Base-by-base conservation (phyloP, 2,797 vertebrate species). In the Enteromius anoplus region DNA sequence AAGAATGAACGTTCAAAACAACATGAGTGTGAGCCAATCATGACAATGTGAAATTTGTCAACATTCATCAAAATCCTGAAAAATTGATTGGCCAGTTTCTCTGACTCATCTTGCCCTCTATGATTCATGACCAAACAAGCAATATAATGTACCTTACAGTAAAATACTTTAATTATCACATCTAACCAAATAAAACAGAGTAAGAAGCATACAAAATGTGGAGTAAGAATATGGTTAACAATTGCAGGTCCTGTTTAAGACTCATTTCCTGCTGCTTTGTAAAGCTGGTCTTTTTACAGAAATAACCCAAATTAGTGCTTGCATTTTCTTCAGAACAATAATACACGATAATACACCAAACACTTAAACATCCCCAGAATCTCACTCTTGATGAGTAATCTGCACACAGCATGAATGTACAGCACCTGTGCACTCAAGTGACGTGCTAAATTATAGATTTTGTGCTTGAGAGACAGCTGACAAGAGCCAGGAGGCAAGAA, bases 381-480 rank as follows among this genome's bases (percentile, higher is more conserved):
- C 66, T 37, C 42, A 45, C 32, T 53, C 60, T 75, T 82, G 64
- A 40, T 76, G 75, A 81, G 47, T 75, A 64, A 37, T 82, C 76
- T 80, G 45, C 32, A 47, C 23, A 81, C 6, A 75, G 34, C 69
- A 73, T 23, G 34, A 23, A 51, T 1, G 12, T 76, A 71, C 66
- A 55, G 47, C 80, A 81, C 73, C 75, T 55, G 60, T 86, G 81
- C 72, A 66, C 45, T 69, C 49, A 53, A 40, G 51, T 45, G 37
- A 64, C 15, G 2, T 19, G 32, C 64, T 15, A 78, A 29, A 82
- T 83, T 69, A 75, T 76, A 84, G 75, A 72, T 40, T 42, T 79
- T 75, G 72, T 78, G 32, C 53, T 55, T 81, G 71, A 81, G 32
- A 70, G 71, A 53, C 42, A 51, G 69, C 70, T 82, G 37, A 78